Conservation (phyloP, 2,888 invertebrate genomes). For the Apoda limacodes region DNA sequence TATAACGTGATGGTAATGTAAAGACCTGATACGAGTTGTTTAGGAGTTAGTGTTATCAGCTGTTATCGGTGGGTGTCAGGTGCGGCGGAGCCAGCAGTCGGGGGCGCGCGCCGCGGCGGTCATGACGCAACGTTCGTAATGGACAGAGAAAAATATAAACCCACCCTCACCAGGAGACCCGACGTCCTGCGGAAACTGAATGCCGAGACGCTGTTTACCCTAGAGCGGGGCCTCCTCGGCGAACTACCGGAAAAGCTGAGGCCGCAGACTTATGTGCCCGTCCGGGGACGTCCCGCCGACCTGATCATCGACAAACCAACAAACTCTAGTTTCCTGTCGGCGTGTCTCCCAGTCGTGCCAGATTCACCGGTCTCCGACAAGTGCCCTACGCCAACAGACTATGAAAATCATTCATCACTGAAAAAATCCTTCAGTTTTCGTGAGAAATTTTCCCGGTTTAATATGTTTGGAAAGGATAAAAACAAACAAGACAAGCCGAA, state of each 20-base stretch:
- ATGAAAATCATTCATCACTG: conserved; percentile 38
- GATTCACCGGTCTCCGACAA: conserved; percentile 37
- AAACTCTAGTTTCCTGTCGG: conserved; percentile 45
- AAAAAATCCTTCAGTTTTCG: conserved; percentile 59
- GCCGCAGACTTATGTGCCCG: conserved; percentile 35
- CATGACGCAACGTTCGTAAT: conserved; percentile 44
- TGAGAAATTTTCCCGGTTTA: conserved; percentile 47
- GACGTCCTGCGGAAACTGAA: conserved; percentile 52
- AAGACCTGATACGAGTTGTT: neutral
- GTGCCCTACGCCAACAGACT: conserved; percentile 34
- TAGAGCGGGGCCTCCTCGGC: conserved; percentile 53
- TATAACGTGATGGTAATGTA: no score
- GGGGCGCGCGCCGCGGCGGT: conserved; percentile 35
- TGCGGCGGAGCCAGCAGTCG: conserved; percentile 40
- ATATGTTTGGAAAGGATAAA: conserved; percentile 44
- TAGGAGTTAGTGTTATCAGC: conserved; percentile 29
- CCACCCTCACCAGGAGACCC: conserved; percentile 35
- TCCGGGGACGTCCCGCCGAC: conserved; percentile 39
- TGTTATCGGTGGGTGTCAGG: conserved; percentile 50
- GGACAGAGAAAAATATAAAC: conserved; percentile 44
- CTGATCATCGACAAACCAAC: conserved; percentile 59
- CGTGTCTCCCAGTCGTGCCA: conserved; percentile 42
- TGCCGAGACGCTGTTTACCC: conserved; percentile 45
- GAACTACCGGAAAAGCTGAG: conserved; percentile 52
- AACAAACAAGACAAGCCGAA: conserved; percentile 36